Evolutionary conservation across 1,140 invertebrate species (phyloP).

Genomic region (Acromyrmex echinatior): DNA sequence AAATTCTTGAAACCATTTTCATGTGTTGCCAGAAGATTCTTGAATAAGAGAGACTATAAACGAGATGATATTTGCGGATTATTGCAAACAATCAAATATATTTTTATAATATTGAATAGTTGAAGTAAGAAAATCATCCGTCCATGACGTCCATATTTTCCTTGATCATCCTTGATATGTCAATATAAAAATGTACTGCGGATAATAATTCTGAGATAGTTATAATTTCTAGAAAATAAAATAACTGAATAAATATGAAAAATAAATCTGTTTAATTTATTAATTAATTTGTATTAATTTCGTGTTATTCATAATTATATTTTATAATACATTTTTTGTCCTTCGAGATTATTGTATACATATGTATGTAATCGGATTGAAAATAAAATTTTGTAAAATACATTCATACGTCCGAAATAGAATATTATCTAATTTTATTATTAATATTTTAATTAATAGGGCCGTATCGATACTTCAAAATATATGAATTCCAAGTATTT

Average conservation of each 20-base stretch:
- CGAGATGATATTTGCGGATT: neutral
- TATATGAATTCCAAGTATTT: neutral
- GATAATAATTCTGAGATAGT: slow-evolving; percentile 3
- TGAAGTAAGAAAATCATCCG: neutral
- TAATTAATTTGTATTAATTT: neutral
- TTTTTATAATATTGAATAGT: neutral
- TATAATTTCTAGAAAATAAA: neutral
- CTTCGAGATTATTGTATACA: neutral
- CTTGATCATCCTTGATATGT: neutral
- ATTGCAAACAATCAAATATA: neutral
- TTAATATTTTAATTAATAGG: neutral
- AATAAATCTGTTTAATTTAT: neutral
- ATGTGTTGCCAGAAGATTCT: neutral
- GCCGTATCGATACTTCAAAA: neutral
- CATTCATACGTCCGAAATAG: neutral
- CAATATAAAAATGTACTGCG: neutral
- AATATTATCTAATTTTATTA: neutral
- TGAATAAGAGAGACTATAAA: neutral
- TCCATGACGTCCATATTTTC: neutral
- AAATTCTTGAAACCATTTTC: slow-evolving; percentile 2
- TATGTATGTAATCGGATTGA: neutral
- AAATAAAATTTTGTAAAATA: neutral
- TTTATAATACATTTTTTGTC: neutral
- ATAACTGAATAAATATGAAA: neutral
- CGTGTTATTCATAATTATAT: neutral